phyloP scores from a whole-genome alignment of 2,888 invertebrate species.

The Brachypalpus laphriformis region DNA sequence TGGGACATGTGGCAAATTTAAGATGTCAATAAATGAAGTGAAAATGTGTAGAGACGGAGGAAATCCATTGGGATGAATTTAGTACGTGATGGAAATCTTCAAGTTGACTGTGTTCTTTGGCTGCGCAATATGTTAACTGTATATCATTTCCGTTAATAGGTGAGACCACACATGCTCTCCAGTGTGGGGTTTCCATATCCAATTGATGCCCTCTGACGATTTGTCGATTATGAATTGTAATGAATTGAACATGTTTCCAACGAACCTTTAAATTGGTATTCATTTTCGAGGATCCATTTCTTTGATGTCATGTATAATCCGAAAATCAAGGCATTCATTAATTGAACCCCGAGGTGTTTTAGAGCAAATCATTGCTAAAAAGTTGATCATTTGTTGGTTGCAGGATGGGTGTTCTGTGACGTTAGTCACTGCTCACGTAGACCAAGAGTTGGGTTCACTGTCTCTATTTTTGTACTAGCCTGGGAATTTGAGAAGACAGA shows the following conservation, averaged over 20 bases:
- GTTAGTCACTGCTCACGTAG: too few species aligned
- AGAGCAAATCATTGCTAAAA: too few species aligned
- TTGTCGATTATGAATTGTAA: conserved; percentile 70
- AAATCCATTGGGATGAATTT: conserved; percentile 69
- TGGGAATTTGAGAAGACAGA: too few species aligned
- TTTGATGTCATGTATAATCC: too few species aligned
- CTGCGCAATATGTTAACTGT: conserved; percentile 66
- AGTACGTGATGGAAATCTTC: conserved; percentile 70
- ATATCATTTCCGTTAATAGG: conserved; percentile 59
- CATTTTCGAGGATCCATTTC: not conserved
- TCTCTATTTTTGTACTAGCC: too few species aligned
- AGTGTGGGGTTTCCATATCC: conserved; percentile 25
- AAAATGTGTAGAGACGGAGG: conserved; percentile 40
- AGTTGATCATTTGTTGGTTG: too few species aligned
- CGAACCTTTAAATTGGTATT: not conserved
- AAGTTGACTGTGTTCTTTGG: conserved; percentile 58
- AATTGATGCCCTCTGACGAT: conserved; percentile 57
- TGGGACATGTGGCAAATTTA: conserved; percentile 60
- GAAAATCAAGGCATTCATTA: too few species aligned
- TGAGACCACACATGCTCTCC: conserved; percentile 38
- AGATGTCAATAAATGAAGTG: conserved; percentile 69
- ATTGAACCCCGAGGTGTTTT: too few species aligned
- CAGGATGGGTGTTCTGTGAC: too few species aligned
- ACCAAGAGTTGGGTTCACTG: too few species aligned
- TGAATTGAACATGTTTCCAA: conserved; percentile 50